Evolutionary conservation across 2,113 vertebrate species (phyloP), one percentile per base, ranked within the genome.

Genomic region (Stomatorhinus ivindoensis): DNA sequence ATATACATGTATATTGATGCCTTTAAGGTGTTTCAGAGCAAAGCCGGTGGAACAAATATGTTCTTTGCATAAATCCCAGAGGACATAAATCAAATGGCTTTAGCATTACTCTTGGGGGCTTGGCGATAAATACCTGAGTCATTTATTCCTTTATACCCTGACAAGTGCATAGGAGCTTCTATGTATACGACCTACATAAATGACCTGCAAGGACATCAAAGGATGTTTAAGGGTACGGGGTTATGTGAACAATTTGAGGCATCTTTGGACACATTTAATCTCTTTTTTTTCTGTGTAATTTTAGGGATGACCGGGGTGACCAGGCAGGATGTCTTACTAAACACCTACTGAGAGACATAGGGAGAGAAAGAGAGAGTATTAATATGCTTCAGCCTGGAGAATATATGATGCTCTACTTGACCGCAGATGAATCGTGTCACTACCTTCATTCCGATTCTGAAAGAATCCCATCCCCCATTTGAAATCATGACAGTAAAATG

Each of bases 321-420:
- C 83, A n/a, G 9, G 46, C 10, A 86, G 83, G 4, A 51, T 53
- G 27, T 87, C 19, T 44, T 27, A 58, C 53, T 61, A 7, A 87
- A 44, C 3, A 87, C 9, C 8, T 44, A 61, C 27, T 5, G 2
- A 61, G 39, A 86, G 85, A 17, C 4, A 35, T 6, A 27, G 83
- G 46, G 24, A 86, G 48, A n/a, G 24, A 51, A 24, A 35, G 84
- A 24, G 84, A 10, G 21, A 47, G 47, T 86, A 82, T 82, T 55
- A 85, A 27, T 53, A 17, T n/a, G 50, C 58, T 55, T 69, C 24
- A 27, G 46, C 44, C 11, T 11, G n/a, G 61, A 47, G 58, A 73
- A 27, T 84, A 92, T 90, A 91, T 89, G 35, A 90, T 88, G 90
- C 82, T 90, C 44, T 86, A 82, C 80, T 55, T 88, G 87, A 91